Evolutionary conservation across 1,140 invertebrate genomes (phyloP).

Genomic region (Pygmarrhopalites habei): DNA sequence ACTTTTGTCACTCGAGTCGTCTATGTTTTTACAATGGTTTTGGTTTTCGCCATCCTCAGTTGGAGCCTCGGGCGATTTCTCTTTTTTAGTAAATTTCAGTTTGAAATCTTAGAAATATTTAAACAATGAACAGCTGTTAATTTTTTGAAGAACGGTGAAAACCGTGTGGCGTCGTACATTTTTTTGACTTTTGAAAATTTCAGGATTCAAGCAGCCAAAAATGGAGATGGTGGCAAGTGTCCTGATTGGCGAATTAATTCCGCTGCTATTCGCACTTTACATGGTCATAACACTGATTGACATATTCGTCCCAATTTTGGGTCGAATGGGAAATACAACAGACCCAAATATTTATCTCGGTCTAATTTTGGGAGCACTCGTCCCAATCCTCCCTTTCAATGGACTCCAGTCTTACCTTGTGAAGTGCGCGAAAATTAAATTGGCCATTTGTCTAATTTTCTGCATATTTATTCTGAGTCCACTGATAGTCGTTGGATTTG

Average conservation of each 20-base stretch:
- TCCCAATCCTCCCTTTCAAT: conserved; percentile 46
- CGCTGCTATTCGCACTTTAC: conserved; percentile 63
- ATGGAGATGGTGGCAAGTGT: conserved; percentile 43
- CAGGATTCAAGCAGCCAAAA: too few relatives aligned
- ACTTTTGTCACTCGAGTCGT: conserved; percentile 46
- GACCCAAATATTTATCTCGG: conserved; percentile 61
- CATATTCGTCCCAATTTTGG: conserved; percentile 76
- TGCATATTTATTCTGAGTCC: conserved; percentile 22
- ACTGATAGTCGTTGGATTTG: conserved; percentile 26
- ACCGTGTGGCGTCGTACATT: too few relatives aligned
- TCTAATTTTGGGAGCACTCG: conserved; percentile 52
- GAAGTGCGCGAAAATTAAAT: conserved; percentile 2
- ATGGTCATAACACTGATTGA: conserved; percentile 54
- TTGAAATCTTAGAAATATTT: too few relatives aligned
- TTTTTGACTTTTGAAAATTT: too few relatives aligned
- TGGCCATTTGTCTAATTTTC: conserved; percentile 9
- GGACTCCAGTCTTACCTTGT: conserved; percentile 23
- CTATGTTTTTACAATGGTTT: conserved; percentile 47
- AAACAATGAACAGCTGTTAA: too few relatives aligned
- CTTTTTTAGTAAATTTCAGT: too few relatives aligned
- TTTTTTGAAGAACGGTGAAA: too few relatives aligned
- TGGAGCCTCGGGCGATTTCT: conserved; percentile 20
- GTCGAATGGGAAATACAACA: conserved; percentile 62
- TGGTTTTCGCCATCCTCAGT: conserved; percentile 45
- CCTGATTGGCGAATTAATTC: conserved; percentile 46